Evolutionary conservation across 2,113 vertebrate species (phyloP).

Genomic region (Scolopax mira): DNA sequence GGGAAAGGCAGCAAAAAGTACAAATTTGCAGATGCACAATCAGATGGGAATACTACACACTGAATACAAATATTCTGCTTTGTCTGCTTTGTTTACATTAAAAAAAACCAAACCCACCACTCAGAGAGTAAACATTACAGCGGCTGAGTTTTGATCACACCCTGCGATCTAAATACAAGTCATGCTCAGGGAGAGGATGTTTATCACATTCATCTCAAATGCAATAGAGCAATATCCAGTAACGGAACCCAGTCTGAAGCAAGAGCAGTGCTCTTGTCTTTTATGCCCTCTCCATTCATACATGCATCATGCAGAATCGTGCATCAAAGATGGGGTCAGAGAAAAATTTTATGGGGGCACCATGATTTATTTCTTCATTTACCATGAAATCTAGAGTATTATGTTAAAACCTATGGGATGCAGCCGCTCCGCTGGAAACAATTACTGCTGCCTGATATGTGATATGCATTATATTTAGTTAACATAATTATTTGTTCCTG

Average conservation of each 20-base stretch:
- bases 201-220: not conserved
- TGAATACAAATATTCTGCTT: slow-evolving; percentile 16
- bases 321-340: not conserved
- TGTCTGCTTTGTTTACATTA: not conserved
- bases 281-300: not conserved
- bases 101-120: not conserved
- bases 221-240: not conserved
- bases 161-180: not conserved
- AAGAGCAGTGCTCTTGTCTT: not conserved
- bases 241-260: not conserved
- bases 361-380: slow-evolving; percentile 41
- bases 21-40: not conserved
- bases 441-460: not conserved
- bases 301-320: not conserved
- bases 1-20: not conserved
- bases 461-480: slow-evolving; percentile 29
- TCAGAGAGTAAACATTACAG: not conserved
- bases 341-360: slow-evolving; percentile 1
- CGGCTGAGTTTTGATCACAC: not conserved
- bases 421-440: slow-evolving; percentile 34
- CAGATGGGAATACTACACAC: not conserved
- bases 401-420: slow-evolving; percentile 27
- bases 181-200: not conserved
- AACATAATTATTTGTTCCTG: slow-evolving; percentile 45
- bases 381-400: slow-evolving; percentile 36